Base-by-base conservation (phyloP, 2,113 vertebrate species). In the Petrocephalus microphthalmus region DNA sequence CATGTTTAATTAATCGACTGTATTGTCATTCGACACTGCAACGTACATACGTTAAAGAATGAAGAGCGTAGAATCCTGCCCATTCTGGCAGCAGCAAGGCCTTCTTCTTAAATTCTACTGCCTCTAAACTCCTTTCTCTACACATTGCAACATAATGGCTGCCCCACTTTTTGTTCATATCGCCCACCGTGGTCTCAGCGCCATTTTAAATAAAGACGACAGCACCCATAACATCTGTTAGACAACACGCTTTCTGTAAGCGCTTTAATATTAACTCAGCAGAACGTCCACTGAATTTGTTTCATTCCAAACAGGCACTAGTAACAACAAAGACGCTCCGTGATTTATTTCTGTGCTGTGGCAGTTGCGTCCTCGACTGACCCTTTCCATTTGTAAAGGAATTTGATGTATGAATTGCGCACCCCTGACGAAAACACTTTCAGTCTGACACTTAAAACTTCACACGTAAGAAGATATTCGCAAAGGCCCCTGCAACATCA, bases 171-270 rank as follows among this genome's bases (percentile, higher is more conserved):
- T 42, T 95, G 95, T 95, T 95, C 94, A 94, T 94, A 94, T 95
- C 93, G 93, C 93, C 92, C 94, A 95, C 95, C 95, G 94, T 93
- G 89, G 90, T 94, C 89, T 87, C 94, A 93, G 95, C 96, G 96
- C 97, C 97, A 96, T 98, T 96, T 97, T 97, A 93, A 92, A 93
- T 94, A 91, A 74, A 88, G 49, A 78, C 90, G 86, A 90, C 47
- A 87, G 91, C 85, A 89, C 67, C 86, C 86, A 33, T 78, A 78
- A 91, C 86, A 87, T 87, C 86, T 56, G 84, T 64, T 67, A 57
- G 57, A 89, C 71, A 2, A 84, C 57, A 88, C 81, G 64, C 81
- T 5, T 7, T 2, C 10, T 20, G 7, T 22, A 3, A 53, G 15
- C 56, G 8, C 81, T 51, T 51, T 60, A 86, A 29, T 47, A 0